Conservation (phyloP, 2,888 invertebrate genomes). For the Fabriciana adippe region DNA sequence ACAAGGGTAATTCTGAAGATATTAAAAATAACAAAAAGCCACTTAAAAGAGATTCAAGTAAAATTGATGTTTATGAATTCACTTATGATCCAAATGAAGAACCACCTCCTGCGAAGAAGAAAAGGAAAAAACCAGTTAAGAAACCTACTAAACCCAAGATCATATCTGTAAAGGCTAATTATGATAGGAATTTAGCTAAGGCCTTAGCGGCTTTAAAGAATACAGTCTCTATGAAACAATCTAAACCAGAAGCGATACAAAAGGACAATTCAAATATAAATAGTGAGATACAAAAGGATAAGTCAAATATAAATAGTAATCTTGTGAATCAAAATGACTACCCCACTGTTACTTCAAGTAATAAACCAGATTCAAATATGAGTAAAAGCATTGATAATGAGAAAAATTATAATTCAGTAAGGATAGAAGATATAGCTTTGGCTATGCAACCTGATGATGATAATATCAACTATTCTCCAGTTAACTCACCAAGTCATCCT, state of each 20-base stretch:
- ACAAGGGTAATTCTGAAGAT: slow-evolving; percentile 52
- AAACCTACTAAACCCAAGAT: slow-evolving; percentile 57
- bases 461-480: slow-evolving; percentile 68
- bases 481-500: slow-evolving; percentile 55
- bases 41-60: slow-evolving; percentile 49
- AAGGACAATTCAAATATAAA: not conserved
- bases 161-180: slow-evolving; percentile 56
- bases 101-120: slow-evolving; percentile 69
- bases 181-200: slow-evolving; percentile 67
- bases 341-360: not conserved
- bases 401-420: slow-evolving; percentile 56
- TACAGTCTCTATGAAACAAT: slow-evolving; percentile 47
- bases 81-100: slow-evolving; percentile 75
- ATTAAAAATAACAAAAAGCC: slow-evolving; percentile 49
- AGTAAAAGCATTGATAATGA: slow-evolving; percentile 28
- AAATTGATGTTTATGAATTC: slow-evolving; percentile 73
- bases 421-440: slow-evolving; percentile 69
- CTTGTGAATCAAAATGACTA: not conserved
- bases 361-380: slow-evolving; percentile 10
- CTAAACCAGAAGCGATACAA: slow-evolving; percentile 33
- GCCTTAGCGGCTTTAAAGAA: slow-evolving; percentile 61
- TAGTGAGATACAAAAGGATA: slow-evolving; percentile 1
- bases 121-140: slow-evolving; percentile 59
- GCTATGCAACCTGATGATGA: slow-evolving; percentile 57
- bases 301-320: not conserved